Percentiles rank a stretch among this genome's conserved stretches.
Conservation (phyloP, 1,140 invertebrate species). For the Lepidotrigona ventralis region DNA sequence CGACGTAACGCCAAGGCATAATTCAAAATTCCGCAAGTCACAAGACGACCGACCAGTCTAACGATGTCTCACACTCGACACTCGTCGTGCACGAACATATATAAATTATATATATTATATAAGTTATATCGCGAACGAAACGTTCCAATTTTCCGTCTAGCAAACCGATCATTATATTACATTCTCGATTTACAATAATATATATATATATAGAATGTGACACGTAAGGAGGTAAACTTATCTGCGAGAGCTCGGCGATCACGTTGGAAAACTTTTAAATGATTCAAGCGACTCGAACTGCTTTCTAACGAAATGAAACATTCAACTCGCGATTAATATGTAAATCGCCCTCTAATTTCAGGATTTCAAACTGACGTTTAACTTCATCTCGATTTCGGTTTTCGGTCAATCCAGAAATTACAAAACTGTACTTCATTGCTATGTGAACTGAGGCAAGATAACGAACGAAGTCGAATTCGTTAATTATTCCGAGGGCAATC, state of each 20-base stretch:
- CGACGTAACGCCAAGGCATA: slow-evolving; percentile 14
- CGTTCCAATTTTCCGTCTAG: background rate
- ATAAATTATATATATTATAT: background rate
- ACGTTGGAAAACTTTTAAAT: no score
- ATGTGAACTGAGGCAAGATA: no score
- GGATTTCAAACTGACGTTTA: no score
- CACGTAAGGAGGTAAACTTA: background rate
- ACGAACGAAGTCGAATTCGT: no score
- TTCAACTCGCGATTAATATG: no score
- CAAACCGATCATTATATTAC: background rate
- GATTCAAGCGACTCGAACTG: no score
- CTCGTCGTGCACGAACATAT: background rate
- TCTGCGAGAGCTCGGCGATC: background rate
- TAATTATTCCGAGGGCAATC: background rate
- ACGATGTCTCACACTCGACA: slow-evolving; percentile 9
- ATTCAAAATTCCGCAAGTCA: slow-evolving; percentile 21
- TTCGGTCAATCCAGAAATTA: no score
- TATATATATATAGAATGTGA: background rate
- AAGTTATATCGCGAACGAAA: background rate
- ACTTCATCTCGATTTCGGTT: no score
- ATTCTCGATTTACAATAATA: background rate
- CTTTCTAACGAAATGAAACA: no score
- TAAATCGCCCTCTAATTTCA: no score
- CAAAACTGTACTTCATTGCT: no score
- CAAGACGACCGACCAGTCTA: no score